A percentile compares a stretch with the other conserved stretches of the same genome.
phyloP scores from a whole-genome alignment of 2,113 vertebrate genomes.

The Speoplatyrhinus poulsoni region DNA sequence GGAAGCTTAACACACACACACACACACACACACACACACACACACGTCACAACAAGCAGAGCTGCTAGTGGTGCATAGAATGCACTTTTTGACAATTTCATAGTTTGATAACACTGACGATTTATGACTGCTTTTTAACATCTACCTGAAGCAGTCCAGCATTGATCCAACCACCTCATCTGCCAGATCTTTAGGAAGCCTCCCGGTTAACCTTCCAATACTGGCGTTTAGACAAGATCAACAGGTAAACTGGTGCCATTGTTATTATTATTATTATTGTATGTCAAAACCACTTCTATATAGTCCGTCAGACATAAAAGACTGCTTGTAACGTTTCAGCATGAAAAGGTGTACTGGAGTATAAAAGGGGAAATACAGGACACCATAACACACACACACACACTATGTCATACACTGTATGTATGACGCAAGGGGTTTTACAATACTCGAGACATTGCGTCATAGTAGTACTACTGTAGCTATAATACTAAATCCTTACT shows the following conservation, averaged over 20 bases:
- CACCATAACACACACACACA: background rate
- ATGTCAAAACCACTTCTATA: no score
- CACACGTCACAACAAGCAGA: background rate
- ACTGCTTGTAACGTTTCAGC: background rate
- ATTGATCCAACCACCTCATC: slow-evolving; percentile 95
- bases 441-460: no score
- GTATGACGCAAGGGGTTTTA: no score
- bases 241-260: background rate
- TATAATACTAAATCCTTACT: no score
- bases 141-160: slow-evolving; percentile 92
- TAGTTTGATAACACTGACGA: background rate
- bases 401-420: no score
- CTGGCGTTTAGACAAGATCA: slow-evolving; percentile 63
- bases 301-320: background rate
- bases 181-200: slow-evolving; percentile 90
- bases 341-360: background rate
- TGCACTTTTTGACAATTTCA: background rate
- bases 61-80: background rate
- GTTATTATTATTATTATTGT: no score
- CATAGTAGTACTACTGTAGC: no score
- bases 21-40: slow-evolving; percentile 1
- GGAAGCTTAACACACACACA: slow-evolving; percentile 79
- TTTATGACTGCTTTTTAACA: background rate
- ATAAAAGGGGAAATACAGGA: background rate
- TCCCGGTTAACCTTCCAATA: slow-evolving; percentile 90